Conservation (phyloP, 1,140 invertebrate species). For the Triops longicaudatus region DNA sequence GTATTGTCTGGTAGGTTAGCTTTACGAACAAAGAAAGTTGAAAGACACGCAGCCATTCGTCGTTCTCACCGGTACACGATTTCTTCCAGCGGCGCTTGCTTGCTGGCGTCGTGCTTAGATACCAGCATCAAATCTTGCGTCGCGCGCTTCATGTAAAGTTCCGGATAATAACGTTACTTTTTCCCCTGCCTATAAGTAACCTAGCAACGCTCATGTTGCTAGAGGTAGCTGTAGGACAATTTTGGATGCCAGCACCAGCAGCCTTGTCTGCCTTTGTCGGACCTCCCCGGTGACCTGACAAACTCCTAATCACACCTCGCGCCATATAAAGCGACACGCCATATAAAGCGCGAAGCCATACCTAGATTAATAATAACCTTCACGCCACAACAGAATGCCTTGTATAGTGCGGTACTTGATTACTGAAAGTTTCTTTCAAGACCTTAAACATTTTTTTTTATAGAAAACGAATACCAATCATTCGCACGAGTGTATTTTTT, state of each 20-base stretch:
- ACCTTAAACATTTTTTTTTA: background rate
- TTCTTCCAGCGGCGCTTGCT: too few species aligned
- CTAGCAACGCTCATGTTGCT: background rate
- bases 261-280: slow-evolving; percentile 9
- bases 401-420: background rate
- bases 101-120: background rate
- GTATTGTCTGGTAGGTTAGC: too few species aligned
- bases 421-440: background rate
- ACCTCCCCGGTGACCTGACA: background rate
- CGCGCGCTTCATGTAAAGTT: background rate
- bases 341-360: background rate
- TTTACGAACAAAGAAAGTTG: too few species aligned
- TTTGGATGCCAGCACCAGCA: background rate
- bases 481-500: background rate
- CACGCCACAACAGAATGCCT: background rate
- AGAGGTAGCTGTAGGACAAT: background rate
- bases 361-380: background rate
- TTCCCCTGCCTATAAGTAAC: background rate
- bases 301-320: slow-evolving; percentile 6
- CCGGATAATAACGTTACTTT: background rate
- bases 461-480: background rate
- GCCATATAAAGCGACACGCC: background rate
- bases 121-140: background rate
- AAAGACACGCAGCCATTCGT: too few species aligned
- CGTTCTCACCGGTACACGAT: too few species aligned